Evolutionary conservation across 2,888 invertebrate genomes (phyloP).

Genomic region (Ctenicera cuprea): DNA sequence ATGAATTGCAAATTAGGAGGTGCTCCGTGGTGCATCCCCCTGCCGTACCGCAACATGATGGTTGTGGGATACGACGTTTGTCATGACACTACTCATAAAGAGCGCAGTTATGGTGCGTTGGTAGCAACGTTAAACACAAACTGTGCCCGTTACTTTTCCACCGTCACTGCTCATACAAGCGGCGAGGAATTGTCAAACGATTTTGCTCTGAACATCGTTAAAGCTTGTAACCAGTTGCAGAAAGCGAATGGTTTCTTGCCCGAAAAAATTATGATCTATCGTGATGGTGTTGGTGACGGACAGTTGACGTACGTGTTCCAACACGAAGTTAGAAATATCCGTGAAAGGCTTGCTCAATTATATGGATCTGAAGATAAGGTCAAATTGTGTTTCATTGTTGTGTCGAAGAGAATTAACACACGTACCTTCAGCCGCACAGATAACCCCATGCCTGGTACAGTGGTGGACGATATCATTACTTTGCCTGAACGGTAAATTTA

Average conservation of each 20-base stretch:
- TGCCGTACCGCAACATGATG: conserved; percentile 77
- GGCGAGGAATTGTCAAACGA: conserved; percentile 87
- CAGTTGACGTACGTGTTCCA: conserved; percentile 86
- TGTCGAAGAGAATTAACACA: conserved; percentile 92
- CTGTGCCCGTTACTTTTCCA: conserved; percentile 83
- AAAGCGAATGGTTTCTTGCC: conserved; percentile 75
- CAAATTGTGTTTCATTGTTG: conserved; percentile 85
- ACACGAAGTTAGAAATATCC: conserved; percentile 82
- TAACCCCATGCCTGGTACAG: conserved; percentile 90
- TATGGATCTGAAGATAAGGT: conserved; percentile 65
- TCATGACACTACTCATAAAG: conserved; percentile 84
- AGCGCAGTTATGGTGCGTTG: conserved; percentile 84
- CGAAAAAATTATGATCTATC: conserved; percentile 85
- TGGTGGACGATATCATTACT: conserved; percentile 73
- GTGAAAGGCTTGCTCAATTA: conserved; percentile 75
- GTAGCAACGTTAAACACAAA: conserved; percentile 80
- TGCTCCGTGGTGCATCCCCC: conserved; percentile 87
- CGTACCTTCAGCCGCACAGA: conserved; percentile 78
- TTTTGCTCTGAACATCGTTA: conserved; percentile 78
- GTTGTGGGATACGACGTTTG: conserved; percentile 93
- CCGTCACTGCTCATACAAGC: conserved; percentile 82
- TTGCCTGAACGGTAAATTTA: conserved; percentile 78
- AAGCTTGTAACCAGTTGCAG: conserved; percentile 75
- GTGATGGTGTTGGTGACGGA: conserved; percentile 97
- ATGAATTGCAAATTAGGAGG: conserved; percentile 96